A percentile compares a stretch with the other conserved stretches of the same genome.
Conservation (phyloP, 2,113 vertebrate species). For the Lepisosteus osseus region DNA sequence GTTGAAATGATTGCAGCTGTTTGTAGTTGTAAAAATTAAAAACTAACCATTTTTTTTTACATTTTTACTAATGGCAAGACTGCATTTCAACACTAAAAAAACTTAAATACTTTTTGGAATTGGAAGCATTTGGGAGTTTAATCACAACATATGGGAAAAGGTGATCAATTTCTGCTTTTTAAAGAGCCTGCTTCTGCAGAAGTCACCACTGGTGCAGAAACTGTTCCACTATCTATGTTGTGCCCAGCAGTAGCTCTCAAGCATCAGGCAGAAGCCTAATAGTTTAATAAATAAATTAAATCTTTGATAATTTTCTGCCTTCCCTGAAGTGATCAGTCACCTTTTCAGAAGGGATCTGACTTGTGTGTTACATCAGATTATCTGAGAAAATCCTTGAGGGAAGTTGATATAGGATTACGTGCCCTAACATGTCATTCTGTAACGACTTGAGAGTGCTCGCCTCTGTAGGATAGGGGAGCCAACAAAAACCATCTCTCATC, state of each 20-base stretch:
- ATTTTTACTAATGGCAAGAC: conserved; percentile 1
- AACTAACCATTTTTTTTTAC: conserved; percentile 16
- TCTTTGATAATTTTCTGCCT: too few relatives aligned
- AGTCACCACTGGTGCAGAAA: too few relatives aligned
- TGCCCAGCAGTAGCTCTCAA: too few relatives aligned
- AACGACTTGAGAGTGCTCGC: neutral
- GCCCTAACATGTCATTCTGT: neutral
- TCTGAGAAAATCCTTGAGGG: conserved; percentile 54
- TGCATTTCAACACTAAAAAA: conserved; percentile 24
- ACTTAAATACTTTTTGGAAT: conserved; percentile 19
- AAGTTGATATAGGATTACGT: conserved; percentile 4
- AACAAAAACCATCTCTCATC: neutral
- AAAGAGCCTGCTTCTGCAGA: neutral
- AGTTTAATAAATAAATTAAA: too few relatives aligned
- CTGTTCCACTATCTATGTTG: too few relatives aligned
- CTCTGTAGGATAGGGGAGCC: neutral
- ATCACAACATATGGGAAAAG: conserved; percentile 35
- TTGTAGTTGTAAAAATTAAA: conserved; percentile 26
- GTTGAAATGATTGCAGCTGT: conserved; percentile 39
- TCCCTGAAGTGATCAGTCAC: neutral
- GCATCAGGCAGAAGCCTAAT: too few relatives aligned
- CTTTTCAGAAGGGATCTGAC: neutral
- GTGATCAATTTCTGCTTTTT: conserved; percentile 31
- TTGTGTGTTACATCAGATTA: conserved; percentile 55
- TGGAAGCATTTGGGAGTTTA: conserved; percentile 27